Evolutionary conservation across 1,140 invertebrate genomes (phyloP).

Genomic region (Hycleus phaleratus): DNA sequence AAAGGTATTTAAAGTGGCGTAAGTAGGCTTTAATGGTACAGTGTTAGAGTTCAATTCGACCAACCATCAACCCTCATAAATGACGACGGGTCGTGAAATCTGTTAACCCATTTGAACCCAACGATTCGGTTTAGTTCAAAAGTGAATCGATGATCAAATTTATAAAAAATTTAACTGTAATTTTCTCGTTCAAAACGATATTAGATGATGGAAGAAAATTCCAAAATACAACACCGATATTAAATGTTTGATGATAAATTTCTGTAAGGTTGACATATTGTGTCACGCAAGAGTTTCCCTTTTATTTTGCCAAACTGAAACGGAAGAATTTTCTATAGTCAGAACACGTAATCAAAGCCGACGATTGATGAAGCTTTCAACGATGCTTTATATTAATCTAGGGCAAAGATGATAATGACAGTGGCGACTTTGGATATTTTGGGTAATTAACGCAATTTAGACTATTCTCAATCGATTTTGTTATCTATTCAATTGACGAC

Average conservation of each 20-base stretch:
- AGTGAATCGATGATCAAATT: too few relatives aligned
- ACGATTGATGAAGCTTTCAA: too few relatives aligned
- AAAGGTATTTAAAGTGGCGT: slow-evolving; percentile 5
- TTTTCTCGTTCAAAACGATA: too few relatives aligned
- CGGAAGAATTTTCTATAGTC: too few relatives aligned
- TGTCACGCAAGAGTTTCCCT: slow-evolving; percentile 10
- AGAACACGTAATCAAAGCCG: too few relatives aligned
- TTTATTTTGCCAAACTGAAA: neutral
- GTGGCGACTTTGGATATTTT: too few relatives aligned
- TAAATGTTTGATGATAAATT: slow-evolving; percentile 1
- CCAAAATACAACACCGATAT: too few relatives aligned
- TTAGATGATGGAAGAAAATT: too few relatives aligned
- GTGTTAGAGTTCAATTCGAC: slow-evolving; percentile 12
- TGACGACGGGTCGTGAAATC: slow-evolving; percentile 17
- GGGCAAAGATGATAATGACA: too few relatives aligned
- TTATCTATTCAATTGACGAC: slow-evolving; percentile 12
- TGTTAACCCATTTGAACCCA: slow-evolving; percentile 24
- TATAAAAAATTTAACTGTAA: slow-evolving; percentile 7
- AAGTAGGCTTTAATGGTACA: slow-evolving; percentile 9
- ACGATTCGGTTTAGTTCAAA: neutral
- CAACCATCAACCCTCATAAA: slow-evolving; percentile 17
- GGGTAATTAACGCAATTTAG: slow-evolving; percentile 10
- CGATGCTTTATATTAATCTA: too few relatives aligned
- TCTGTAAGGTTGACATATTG: slow-evolving; percentile 8
- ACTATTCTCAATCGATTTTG: slow-evolving; percentile 7